Base-by-base conservation (phyloP, 2,888 invertebrate genomes). In the Zhengitettix transpicula region DNA sequence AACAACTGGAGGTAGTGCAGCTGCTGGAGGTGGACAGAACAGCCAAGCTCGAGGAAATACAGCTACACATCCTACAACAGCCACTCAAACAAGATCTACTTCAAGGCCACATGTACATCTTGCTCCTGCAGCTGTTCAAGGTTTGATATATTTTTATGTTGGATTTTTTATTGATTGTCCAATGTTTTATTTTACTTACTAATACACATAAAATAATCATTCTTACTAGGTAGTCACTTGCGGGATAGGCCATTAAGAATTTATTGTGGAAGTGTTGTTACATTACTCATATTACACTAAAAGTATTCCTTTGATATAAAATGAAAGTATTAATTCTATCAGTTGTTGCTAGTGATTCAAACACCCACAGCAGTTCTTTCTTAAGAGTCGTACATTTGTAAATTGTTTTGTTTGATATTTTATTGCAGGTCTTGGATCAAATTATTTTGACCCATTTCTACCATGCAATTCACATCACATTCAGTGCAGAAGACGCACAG, bases 401-500 rank as follows among this genome's bases (percentile, higher is more conserved):
- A 56, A 12, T n/a, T 17, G 16, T 14, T 53, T 17, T 56, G 12
- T 58, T 58, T 40, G 56, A 28, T 28, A 12, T 52, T 58, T 52
- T 57, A 11, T 56, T 57, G 1, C 52, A 60, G 58, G 63, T 41
- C 57, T 63, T 12, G 60, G 61, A 44, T 47, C 65, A 58, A 66
- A 64, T 53, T 71, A 77, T 59, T 81, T 82, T 64, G 83, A 84
- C 72, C 81, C 81, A 42, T 85, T 84, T 68, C 73, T 87, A 65
- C 83, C 83, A 1, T 87, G 87, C 68, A 83, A 81, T 69, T 85
- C 84, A 47, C 84, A 85, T 71, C 85, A 85, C 67, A 75, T 84
- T 57, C 77, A 77, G 0, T 75, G 56, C 52, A 58, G 61, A 42
- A 54, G 61, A 15, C 61, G 63, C 9, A 28, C 28, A 28, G 7